Evolutionary conservation across 2,888 invertebrate species (phyloP), one percentile per base, ranked within the genome.

Genomic region (Gastrophysa polygoni): DNA sequence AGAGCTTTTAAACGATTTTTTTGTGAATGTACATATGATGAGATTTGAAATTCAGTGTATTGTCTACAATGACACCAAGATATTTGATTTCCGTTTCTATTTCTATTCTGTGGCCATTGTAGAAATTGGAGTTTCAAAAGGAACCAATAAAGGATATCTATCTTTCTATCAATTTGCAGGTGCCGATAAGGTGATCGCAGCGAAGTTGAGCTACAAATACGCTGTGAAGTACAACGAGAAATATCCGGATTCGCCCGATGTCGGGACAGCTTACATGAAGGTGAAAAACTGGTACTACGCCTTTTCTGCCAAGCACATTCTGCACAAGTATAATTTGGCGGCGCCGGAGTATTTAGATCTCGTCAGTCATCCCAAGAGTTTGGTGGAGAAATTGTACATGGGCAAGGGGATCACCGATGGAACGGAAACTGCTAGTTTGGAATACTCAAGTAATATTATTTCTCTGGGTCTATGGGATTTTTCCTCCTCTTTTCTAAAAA

Each of bases 101-200:
- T n/a, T n/a, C n/a, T n/a, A n/a, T n/a, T n/a, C n/a, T n/a, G n/a
- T n/a, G n/a, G n/a, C n/a, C n/a, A n/a, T n/a, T n/a, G n/a, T n/a
- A n/a, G n/a, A n/a, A n/a, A n/a, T n/a, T n/a, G n/a, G n/a, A n/a
- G n/a, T n/a, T n/a, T n/a, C n/a, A n/a, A n/a, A n/a, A n/a, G n/a
- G n/a, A n/a, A n/a, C n/a, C n/a, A n/a, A n/a, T n/a, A n/a, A n/a
- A 20, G 6, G 1, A 7, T 18, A 51, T 2, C 16, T 21, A 17
- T 38, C 0, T 16, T 28, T 51, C 3, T 24, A n/a, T n/a, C 8
- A 11, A 50, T 47, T 66, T 72, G 34, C 61, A 77, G 84, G 85
- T 32, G 83, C 83, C 7, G 85, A 86, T 75, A 83, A 83, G 76
- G 83, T 85, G 2, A 80, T 78, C 43, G 83, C 84, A 10, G 82